Conservation (phyloP, 1,140 invertebrate species). For the Magallana gigas region DNA sequence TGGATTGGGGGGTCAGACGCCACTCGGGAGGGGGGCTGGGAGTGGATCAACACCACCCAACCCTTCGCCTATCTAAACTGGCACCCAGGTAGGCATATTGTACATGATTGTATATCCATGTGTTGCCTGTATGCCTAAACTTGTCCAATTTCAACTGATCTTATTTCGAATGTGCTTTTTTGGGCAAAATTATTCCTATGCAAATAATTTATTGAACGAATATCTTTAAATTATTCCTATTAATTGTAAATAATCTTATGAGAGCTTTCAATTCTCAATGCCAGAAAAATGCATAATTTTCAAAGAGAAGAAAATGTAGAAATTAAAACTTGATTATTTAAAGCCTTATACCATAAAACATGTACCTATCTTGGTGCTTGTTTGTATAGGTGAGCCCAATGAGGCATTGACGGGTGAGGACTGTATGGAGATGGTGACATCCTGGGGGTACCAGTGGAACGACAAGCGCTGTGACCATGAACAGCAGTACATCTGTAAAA, state of each 20-base stretch:
- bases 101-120: background rate
- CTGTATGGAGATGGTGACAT: constrained; percentile 63
- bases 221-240: no score
- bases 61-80: constrained; percentile 67
- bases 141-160: no score
- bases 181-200: no score
- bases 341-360: no score
- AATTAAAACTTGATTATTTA: no score
- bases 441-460: constrained; percentile 68
- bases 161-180: no score
- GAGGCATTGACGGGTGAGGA: constrained; percentile 56
- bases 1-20: constrained; percentile 71
- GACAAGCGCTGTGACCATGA: constrained; percentile 63
- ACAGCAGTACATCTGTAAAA: constrained; percentile 69
- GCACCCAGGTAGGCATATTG: constrained; percentile 61
- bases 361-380: background rate
- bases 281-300: no score
- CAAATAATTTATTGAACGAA: no score
- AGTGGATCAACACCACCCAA: constrained; percentile 65
- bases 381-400: constrained; percentile 66
- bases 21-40: constrained; percentile 69
- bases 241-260: no score
- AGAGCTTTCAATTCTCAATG: no score
- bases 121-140: no score
- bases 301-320: no score